These are phyloP conservation scores for Petrolisthes manimaculis DNA, from an alignment of 2,888 invertebrate species.

Conservation along the genomic window DNA sequence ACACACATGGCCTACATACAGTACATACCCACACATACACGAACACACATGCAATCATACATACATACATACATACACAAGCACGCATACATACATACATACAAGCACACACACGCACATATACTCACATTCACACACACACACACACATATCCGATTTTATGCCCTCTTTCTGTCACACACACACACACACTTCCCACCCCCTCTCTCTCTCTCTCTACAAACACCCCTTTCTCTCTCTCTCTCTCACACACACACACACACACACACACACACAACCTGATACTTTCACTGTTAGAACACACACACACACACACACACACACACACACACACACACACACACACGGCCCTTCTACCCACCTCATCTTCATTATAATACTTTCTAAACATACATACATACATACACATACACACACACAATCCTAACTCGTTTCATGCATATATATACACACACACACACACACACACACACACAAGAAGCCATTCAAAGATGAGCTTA, in stretches of 20 bases:
- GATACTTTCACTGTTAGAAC: neutral
- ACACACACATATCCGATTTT: neutral
- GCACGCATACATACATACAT: neutral
- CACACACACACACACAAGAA: too few relatives aligned
- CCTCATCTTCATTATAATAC: neutral
- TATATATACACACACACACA: neutral
- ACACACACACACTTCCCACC: neutral
- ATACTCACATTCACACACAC: neutral
- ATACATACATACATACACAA: neutral
- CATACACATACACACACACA: neutral
- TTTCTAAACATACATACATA: neutral
- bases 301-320: slow-evolving; percentile 11
- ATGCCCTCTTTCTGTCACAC: neutral
- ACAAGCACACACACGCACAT: neutral
- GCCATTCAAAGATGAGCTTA: neutral
- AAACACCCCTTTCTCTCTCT: neutral
- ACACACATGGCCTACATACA: too few relatives aligned
- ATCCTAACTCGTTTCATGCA: neutral
- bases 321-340: neutral
- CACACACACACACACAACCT: neutral
- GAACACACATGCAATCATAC: too few relatives aligned
- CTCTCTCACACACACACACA: neutral
- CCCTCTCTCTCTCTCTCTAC: neutral
- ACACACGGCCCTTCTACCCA: neutral
- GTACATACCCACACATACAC: too few relatives aligned